Conservation (phyloP, 2,797 vertebrate species). For the Cossypha polioptera region DNA sequence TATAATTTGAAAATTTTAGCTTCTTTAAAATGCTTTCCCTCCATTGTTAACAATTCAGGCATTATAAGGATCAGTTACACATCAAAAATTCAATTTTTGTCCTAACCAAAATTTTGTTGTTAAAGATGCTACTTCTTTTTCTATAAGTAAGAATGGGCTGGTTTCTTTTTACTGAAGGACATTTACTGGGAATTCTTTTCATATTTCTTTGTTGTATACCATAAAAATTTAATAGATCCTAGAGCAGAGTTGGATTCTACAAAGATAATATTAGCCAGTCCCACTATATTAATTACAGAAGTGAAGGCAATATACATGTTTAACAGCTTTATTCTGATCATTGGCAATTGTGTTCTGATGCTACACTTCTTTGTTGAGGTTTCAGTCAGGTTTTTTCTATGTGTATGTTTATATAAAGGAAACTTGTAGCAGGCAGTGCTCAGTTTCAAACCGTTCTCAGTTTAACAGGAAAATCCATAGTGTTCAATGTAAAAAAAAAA, state of each 20-base stretch:
- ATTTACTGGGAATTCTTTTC: background rate
- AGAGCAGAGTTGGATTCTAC: background rate
- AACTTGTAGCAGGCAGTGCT: background rate
- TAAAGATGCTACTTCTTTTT: background rate
- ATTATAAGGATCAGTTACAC: background rate
- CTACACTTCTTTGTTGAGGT: background rate
- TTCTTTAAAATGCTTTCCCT: background rate
- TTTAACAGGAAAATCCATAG: background rate
- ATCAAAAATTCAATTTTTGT: background rate
- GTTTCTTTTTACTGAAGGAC: background rate
- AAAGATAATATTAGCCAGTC: background rate
- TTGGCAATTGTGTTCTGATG: background rate
- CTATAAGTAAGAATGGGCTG: background rate
- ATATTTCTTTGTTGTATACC: background rate
- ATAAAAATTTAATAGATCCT: background rate
- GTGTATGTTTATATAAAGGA: background rate
- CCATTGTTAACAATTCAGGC: background rate
- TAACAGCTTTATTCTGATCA: background rate
- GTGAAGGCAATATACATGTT: background rate
- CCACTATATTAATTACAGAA: background rate
- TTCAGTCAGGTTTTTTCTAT: background rate
- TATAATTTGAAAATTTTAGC: background rate
- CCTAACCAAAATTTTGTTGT: background rate
- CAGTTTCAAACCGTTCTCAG: background rate
- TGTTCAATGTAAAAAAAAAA: background rate